These are phyloP conservation scores for Squalus acanthias DNA, from an alignment of 2,797 vertebrate genomes.

Conservation along the genomic window DNA sequence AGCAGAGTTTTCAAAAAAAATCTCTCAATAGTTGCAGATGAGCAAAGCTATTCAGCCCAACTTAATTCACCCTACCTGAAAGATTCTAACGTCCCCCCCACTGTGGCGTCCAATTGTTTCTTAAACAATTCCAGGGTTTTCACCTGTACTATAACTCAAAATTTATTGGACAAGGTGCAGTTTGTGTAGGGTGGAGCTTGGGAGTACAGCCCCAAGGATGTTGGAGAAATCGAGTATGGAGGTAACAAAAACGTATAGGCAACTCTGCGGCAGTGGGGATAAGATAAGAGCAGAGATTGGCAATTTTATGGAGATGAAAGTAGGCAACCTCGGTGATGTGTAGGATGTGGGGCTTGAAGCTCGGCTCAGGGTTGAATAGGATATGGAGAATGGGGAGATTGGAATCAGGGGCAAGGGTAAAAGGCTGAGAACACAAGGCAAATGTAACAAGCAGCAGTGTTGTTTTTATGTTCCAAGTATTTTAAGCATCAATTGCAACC, in stretches of 20 bases:
- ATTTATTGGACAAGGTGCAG: background rate
- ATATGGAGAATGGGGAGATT: background rate
- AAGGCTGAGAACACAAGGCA: background rate
- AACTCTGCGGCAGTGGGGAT: too few relatives aligned
- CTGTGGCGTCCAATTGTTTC: too few relatives aligned
- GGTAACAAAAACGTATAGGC: too few relatives aligned
- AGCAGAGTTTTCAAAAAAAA: too few relatives aligned
- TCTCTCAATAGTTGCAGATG: too few relatives aligned
- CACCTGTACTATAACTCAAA: background rate
- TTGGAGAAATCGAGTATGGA: background rate
- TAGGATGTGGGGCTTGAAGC: background rate
- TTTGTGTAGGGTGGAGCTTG: background rate
- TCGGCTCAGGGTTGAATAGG: background rate
- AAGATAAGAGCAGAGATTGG: too few relatives aligned
- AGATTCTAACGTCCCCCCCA: background rate
- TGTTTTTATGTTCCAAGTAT: background rate
- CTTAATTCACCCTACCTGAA: background rate
- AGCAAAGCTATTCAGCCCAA: too few relatives aligned
- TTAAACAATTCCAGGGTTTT: too few relatives aligned
- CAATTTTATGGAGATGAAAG: background rate
- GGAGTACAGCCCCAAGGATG: background rate
- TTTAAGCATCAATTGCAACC: background rate
- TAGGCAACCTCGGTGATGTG: background rate
- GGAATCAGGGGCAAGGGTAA: background rate
- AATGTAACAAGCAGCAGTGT: background rate